Evolutionary conservation across 2,113 vertebrate genomes (phyloP), one percentile per base, ranked within the genome.

Genomic region (Leucopsar rothschildi): DNA sequence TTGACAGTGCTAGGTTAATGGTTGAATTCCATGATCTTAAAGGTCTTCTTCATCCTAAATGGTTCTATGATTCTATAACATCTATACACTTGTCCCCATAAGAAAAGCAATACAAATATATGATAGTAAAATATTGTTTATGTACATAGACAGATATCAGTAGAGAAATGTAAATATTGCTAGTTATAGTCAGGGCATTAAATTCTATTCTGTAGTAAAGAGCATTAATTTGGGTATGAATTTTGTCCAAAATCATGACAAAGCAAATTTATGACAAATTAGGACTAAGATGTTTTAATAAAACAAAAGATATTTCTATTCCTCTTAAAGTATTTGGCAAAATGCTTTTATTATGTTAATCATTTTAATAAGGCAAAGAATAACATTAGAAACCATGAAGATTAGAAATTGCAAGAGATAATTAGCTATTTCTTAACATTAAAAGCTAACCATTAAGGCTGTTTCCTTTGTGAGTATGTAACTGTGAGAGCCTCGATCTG

Each of bases 351-450:
- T 96, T 98, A 98, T 98, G 96, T 97, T 97, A 98, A 98, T 98
- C 40, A 95, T 84, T 94, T 98, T 98, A 98, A 98, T 98, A 98
- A 98, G 97, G 97, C 76, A 96, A 97, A 95, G 95, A 98, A 97
- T 98, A 97, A 95, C 93, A 98, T 98, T 98, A 98, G 90, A 96
- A 97, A 97, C 88, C 95, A 96, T 93, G 96, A 94, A 98, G 89
- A 97, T 96, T 96, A 98, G 97, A 97, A 96, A 93, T 95, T 88
- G 90, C 77, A 96, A 96, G 68, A 88, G 75, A 92, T 87, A 95
- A 94, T 96, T 84, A 96, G 45, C 77, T 94, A 39, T 64, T 92
- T 93, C 95, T 95, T 86, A 77, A 68, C 84, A 80, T 45, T 94
- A 89, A 97, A 96, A 95, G 83, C 93, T 87, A 96, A 96, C 87